Evolutionary conservation across 2,113 vertebrate species (phyloP).

Genomic region (Dicerorhinus sumatrensis): DNA sequence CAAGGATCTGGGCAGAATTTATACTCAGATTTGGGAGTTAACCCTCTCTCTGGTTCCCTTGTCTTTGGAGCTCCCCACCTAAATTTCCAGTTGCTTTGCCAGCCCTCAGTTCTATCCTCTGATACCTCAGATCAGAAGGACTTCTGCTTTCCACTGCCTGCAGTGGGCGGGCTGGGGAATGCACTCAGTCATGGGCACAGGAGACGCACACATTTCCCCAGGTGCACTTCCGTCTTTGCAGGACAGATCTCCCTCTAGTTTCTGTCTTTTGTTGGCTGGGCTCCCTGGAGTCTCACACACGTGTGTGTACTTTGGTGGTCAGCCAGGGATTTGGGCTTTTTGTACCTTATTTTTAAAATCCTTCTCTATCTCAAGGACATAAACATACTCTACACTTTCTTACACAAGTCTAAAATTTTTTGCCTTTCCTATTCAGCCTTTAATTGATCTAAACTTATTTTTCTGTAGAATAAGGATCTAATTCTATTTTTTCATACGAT

Average conservation of each 20-base stretch:
- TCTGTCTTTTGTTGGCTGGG: not conserved
- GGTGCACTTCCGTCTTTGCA: not conserved
- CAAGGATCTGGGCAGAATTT: not conserved
- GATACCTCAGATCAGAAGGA: not conserved
- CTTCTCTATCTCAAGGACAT: not conserved
- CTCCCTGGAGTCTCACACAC: not conserved
- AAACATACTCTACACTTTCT: not conserved
- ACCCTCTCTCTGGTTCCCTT: not conserved
- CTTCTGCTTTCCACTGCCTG: not conserved
- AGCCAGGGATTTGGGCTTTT: not conserved
- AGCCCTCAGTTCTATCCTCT: not conserved
- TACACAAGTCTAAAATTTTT: not conserved
- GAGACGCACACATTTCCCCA: not conserved
- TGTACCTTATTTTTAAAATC: not conserved
- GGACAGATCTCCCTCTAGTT: not conserved
- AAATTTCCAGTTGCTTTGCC: not conserved
- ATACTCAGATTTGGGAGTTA: not conserved
- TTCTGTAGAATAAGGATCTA: not conserved
- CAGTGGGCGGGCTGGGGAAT: not conserved
- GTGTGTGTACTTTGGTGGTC: not conserved
- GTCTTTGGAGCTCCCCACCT: not conserved
- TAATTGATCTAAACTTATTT: conserved; percentile 9
- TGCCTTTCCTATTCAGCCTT: not conserved
- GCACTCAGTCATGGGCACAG: not conserved
- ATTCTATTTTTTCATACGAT: not conserved